Conservation (phyloP, 2,113 vertebrate species). For the Brachirus orientalis region DNA sequence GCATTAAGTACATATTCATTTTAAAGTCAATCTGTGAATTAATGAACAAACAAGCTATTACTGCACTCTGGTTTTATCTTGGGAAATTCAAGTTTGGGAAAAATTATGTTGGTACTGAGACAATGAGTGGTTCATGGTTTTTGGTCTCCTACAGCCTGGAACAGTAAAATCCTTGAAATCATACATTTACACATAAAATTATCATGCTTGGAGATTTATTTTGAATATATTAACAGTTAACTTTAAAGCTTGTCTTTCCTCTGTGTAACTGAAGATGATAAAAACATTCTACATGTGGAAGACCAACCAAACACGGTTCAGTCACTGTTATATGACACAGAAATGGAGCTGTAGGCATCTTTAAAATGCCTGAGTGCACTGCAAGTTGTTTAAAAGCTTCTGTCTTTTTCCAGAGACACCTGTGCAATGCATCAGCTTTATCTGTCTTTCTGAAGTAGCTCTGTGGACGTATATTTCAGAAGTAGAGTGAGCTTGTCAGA, state of each 20-base stretch:
- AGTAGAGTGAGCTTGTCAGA: constrained; percentile 23
- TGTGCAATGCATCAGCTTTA: constrained; percentile 58
- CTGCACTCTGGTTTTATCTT: constrained; percentile 19
- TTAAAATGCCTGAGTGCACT: constrained; percentile 34
- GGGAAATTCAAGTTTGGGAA: constrained; percentile 16
- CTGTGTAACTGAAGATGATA: constrained; percentile 12
- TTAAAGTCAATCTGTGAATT: constrained; percentile 16
- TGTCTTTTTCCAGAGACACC: constrained; percentile 56
- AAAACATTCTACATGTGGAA: constrained; percentile 72
- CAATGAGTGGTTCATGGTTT: constrained; percentile 17
- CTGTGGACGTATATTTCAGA: neutral
- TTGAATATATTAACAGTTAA: constrained; percentile 17
- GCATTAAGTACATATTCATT: constrained; percentile 13
- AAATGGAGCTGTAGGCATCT: constrained; percentile 71
- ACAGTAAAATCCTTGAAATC: constrained; percentile 17
- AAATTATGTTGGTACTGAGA: constrained; percentile 15
- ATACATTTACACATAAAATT: too few species aligned
- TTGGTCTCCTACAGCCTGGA: constrained; percentile 22
- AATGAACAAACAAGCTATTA: constrained; percentile 31
- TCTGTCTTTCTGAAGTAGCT: constrained; percentile 26
- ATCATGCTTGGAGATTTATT: neutral
- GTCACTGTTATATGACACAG: constrained; percentile 72
- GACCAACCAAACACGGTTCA: constrained; percentile 62
- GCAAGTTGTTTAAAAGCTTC: constrained; percentile 47
- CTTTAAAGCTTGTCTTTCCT: constrained; percentile 19